phyloP scores from a whole-genome alignment of 2,888 invertebrate species.

The Zaprionus obscuricornis region DNA sequence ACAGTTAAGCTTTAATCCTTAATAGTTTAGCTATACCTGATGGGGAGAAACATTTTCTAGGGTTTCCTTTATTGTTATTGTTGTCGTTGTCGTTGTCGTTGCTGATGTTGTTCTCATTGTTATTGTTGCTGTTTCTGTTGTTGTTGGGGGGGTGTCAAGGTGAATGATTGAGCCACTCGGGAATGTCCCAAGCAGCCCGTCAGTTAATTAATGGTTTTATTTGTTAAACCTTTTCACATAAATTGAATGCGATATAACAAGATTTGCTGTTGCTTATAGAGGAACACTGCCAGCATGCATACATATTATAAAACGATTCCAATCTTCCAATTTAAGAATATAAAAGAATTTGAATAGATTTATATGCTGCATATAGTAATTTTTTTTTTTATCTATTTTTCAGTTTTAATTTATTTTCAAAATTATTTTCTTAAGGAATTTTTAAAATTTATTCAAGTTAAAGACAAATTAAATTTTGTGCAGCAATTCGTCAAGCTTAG shows the following conservation, averaged over 20 bases:
- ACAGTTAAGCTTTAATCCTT: slow-evolving; percentile 72
- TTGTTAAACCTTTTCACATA: slow-evolving; percentile 36
- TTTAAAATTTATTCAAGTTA: no score
- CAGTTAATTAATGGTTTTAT: slow-evolving; percentile 60
- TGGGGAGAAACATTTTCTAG: slow-evolving; percentile 37
- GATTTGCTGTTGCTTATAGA: neutral
- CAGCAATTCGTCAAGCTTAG: no score
- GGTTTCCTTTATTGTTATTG: slow-evolving; percentile 43
- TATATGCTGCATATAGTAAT: no score
- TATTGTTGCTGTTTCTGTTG: no score
- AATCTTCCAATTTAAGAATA: neutral
- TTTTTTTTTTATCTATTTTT: no score
- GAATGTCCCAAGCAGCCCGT: slow-evolving; percentile 34
- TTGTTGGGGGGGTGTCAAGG: slow-evolving; percentile 53
- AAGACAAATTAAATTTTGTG: no score
- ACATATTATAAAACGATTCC: slow-evolving; percentile 7
- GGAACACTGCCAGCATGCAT: neutral
- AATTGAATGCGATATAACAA: slow-evolving; percentile 28
- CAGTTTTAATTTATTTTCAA: no score
- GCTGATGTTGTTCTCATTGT: no score
- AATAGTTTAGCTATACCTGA: slow-evolving; percentile 51
- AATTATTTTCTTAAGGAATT: no score
- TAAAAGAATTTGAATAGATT: no score
- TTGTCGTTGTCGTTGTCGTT: no score
- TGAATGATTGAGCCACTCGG: slow-evolving; percentile 54